Conservation (phyloP, 1,140 invertebrate genomes). For the Pinna nobilis region DNA sequence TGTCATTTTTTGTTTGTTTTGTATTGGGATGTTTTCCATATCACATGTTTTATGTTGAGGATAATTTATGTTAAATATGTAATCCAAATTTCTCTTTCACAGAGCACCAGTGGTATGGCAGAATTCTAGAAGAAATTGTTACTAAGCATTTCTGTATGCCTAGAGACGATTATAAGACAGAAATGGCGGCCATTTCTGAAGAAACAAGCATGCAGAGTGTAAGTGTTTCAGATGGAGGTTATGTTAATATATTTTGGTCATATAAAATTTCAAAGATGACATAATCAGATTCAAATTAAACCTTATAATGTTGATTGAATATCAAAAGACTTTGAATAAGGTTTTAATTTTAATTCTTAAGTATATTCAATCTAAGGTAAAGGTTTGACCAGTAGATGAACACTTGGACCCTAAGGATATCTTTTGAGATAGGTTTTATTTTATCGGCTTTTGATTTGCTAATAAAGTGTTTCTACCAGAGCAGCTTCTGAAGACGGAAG, state of each 20-base stretch:
- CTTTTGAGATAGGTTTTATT: no score
- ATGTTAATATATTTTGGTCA: neutral
- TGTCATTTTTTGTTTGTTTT: neutral
- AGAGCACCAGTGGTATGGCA: constrained; percentile 67
- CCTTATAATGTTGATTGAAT: neutral
- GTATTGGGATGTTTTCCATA: neutral
- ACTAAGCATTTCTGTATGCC: constrained; percentile 69
- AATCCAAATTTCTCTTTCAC: neutral
- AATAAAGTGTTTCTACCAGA: no score
- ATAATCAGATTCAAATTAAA: no score
- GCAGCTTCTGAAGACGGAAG: no score
- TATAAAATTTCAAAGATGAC: neutral
- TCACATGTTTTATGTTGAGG: neutral
- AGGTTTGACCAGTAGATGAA: no score
- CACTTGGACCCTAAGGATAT: no score
- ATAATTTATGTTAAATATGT: neutral
- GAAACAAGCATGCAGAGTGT: constrained; percentile 55
- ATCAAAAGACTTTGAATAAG: no score
- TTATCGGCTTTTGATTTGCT: no score
- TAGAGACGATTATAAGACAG: constrained; percentile 53
- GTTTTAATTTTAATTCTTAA: no score
- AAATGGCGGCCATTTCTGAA: constrained; percentile 62
- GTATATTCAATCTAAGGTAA: no score
- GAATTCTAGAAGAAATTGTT: constrained; percentile 59
- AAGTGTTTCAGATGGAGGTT: constrained; percentile 9